phyloP scores from a whole-genome alignment of 2,797 vertebrate genomes.

The Morus bassanus region DNA sequence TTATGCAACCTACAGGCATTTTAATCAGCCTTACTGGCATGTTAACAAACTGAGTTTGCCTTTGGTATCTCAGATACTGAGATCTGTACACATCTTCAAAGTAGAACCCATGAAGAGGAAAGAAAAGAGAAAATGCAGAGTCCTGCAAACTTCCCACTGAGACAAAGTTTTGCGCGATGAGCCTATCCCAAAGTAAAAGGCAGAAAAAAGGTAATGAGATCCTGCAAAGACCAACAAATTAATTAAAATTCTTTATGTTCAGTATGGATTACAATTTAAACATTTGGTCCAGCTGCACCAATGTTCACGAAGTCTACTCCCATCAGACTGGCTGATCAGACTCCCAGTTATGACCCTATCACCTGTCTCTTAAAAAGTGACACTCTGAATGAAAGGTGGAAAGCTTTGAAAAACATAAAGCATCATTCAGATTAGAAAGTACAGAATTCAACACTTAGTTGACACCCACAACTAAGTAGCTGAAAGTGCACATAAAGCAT shows the following conservation, averaged over 20 bases:
- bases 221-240: neutral
- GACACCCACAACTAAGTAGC: neutral
- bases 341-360: neutral
- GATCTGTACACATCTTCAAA: neutral
- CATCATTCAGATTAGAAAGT: neutral
- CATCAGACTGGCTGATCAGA: neutral
- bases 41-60: neutral
- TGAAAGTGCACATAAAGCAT: neutral
- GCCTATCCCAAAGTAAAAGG: neutral
- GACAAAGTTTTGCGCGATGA: neutral
- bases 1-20: neutral
- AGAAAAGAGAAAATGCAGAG: neutral
- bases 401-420: neutral
- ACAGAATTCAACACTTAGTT: neutral
- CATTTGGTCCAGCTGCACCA: neutral
- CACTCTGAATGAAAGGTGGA: neutral
- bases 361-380: neutral
- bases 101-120: neutral
- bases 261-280: neutral
- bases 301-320: neutral
- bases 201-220: neutral
- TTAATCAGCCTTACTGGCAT: constrained; percentile 5
- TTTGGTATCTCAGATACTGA: neutral
- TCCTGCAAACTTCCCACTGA: neutral
- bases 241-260: neutral